Base-by-base conservation (phyloP, 1,140 invertebrate genomes). In the Brachionus rotundiformis region DNA sequence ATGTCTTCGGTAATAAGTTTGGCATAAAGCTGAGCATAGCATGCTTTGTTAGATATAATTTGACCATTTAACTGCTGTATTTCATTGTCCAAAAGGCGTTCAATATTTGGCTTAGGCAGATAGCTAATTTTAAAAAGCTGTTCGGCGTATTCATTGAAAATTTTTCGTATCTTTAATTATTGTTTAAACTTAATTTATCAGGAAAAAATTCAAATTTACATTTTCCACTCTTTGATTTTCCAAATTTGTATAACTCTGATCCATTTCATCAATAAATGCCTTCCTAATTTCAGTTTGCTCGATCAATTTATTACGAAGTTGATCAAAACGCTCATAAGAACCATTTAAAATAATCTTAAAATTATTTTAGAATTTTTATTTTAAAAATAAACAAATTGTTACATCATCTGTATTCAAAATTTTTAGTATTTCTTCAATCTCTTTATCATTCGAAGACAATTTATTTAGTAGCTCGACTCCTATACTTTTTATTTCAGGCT, bases 51-150 rank as follows among this genome's bases (percentile, higher is more conserved):
- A 86, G 83, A 85, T 86, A 59, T 87, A 75, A 61, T 87, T 83
- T 19, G 86, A 85, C 82, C 87, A 86, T 80, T 88, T 87, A 27
- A 88, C 85, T 13, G 84, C 47, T 87, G 87, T 44, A 86, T 85
- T 63, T 87, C 86, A 61, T 82, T 84, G 73, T 88, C 87, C 79
- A 87, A 54, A 27, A 86, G 84, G 54, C 85, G 83, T 27, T 86
- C 84, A 6, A 88, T 83, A 83, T 87, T 85, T 13, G 86, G 85
- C 10, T 47, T 82, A 82, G 86, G 82, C 10, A 87, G 82, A 83
- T 86, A 84, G 8, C 86, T 83, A 23, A 87, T 87, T 44, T 85
- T 86, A 33, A 85, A 83, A n/a, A 88, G 54, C 3, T 81, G 84
- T 29, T 87, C 84, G 27, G 85, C 83, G 83, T 87, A 88, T 61